Base-by-base conservation (phyloP, 2,113 vertebrate genomes). In the Ictidomys tridecemlineatus region DNA sequence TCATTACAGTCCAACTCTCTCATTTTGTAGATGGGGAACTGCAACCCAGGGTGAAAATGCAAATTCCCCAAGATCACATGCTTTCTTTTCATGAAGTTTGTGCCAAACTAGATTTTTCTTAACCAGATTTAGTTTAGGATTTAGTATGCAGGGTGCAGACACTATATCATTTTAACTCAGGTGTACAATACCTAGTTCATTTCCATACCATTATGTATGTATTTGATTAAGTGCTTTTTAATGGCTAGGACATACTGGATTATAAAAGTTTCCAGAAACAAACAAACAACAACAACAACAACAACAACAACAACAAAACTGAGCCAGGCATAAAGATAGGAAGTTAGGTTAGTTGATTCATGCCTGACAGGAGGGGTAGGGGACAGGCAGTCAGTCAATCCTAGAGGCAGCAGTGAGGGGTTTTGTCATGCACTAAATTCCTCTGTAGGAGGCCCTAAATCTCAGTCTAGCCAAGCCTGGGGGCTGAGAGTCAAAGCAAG, bases 191-290 rank as follows among this genome's bases (percentile, higher is more conserved):
- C 53, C 32, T 73, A 37, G 70, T 53, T 91, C 26, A 58, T 74
- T 42, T 32, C 79, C 14, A 3, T 9, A 69, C 18, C 4, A 28
- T 20, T 4, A 45, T 9, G 56, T 22, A 56, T 11, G n/a, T 76
- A 65, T 72, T 77, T 92, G 74, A 91, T 42, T n/a, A 91, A 74
- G 61, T 58, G 53, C 17, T 96, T 77, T 73, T 69, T 85, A 77
- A 74, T 79, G 34, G 65, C 45, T 32, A 82, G 61, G 85, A 63
- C 76, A 73, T 9, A 12, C 1, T 30, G 45, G 65, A 91, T 83
- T 74, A 39, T 63, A 48, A 69, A 94, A 84, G 8, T 80, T 4
- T 42, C 85, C 79, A 76, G 78, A 28, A 80, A 42, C 39, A 45
- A 45, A 45, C 6, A 45, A 45, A 45, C 6, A 8, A 45, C 6